Conservation (phyloP, 1,140 invertebrate species). For the Drosophila bifasciata region DNA sequence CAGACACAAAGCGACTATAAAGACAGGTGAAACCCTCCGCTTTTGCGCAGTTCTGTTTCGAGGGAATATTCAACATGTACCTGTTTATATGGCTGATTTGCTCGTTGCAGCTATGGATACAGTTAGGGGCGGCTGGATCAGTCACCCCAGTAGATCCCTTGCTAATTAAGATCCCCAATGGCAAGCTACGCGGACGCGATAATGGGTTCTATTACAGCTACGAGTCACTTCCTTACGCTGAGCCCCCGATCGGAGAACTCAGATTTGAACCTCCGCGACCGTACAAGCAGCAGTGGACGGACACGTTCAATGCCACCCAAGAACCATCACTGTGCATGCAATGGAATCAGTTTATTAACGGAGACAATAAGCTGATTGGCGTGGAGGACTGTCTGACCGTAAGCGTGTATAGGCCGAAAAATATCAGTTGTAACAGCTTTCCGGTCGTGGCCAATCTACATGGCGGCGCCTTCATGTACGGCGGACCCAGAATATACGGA, state of each 20-base stretch:
- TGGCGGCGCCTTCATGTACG: slow-evolving; percentile 85
- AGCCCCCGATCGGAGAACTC: slow-evolving; percentile 83
- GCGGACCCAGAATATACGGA: slow-evolving; percentile 84
- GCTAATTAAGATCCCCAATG: slow-evolving; percentile 20
- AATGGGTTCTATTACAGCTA: slow-evolving; percentile 84
- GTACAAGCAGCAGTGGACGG: slow-evolving; percentile 37
- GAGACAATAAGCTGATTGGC: slow-evolving; percentile 51
- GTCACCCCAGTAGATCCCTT: too few relatives aligned
- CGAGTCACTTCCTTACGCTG: slow-evolving; percentile 85
- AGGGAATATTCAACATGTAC: too few relatives aligned
- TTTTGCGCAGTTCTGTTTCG: too few relatives aligned
- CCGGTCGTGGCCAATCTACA: slow-evolving; percentile 85
- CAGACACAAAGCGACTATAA: too few relatives aligned
- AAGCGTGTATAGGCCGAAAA: slow-evolving; percentile 80
- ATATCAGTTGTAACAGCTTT: slow-evolving; percentile 36
- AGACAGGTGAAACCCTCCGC: too few relatives aligned
- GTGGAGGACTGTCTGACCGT: slow-evolving; percentile 83
- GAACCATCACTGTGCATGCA: slow-evolving; percentile 50
- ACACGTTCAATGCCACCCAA: slow-evolving; percentile 53
- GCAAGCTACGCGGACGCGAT: slow-evolving; percentile 85
- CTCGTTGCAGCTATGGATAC: too few relatives aligned
- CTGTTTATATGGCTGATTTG: too few relatives aligned
- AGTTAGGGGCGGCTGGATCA: too few relatives aligned
- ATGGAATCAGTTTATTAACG: slow-evolving; percentile 55
- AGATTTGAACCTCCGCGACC: slow-evolving; percentile 72